These are phyloP conservation scores for Rotaria magnacalcarata DNA, from an alignment of 2,888 invertebrate species.

Conservation along the genomic window DNA sequence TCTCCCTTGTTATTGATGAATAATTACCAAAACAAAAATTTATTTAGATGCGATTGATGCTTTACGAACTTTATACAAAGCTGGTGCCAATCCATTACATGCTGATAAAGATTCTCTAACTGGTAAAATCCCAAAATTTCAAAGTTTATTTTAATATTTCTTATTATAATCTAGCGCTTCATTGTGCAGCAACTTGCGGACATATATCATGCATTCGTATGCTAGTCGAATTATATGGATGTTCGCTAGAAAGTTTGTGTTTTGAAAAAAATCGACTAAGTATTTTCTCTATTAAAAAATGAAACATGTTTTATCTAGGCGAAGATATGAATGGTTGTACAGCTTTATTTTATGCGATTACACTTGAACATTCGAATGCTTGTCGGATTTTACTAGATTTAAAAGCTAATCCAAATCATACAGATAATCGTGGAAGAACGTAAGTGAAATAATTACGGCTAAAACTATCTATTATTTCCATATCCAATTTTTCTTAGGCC, in stretches of 20 bases:
- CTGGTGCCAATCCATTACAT: constrained; percentile 76
- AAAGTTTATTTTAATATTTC: neutral
- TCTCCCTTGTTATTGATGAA: too few species aligned
- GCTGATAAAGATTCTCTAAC: constrained; percentile 87
- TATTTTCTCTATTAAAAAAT: neutral
- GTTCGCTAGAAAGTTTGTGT: constrained; percentile 74
- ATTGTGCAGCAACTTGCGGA: constrained; percentile 92
- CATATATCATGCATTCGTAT: constrained; percentile 85
- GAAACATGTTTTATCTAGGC: constrained; percentile 52
- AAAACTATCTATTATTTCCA: neutral
- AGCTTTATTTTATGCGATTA: constrained; percentile 90
- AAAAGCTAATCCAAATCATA: constrained; percentile 83
- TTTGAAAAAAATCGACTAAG: constrained; percentile 49
- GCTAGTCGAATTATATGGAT: constrained; percentile 71
- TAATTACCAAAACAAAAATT: too few species aligned
- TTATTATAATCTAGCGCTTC: constrained; percentile 67
- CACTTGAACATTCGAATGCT: constrained; percentile 87
- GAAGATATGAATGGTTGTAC: constrained; percentile 90
- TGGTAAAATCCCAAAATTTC: constrained; percentile 50
- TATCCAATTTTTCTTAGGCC: constrained; percentile 63
- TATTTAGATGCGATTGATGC: constrained; percentile 77
- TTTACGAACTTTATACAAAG: constrained; percentile 77
- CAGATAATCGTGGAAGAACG: constrained; percentile 85
- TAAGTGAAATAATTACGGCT: constrained; percentile 53
- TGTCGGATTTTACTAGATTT: constrained; percentile 80